A percentile compares a stretch with the other conserved stretches of the same genome.
Conservation (phyloP, 2,888 invertebrate genomes). For the Elysia crispata region DNA sequence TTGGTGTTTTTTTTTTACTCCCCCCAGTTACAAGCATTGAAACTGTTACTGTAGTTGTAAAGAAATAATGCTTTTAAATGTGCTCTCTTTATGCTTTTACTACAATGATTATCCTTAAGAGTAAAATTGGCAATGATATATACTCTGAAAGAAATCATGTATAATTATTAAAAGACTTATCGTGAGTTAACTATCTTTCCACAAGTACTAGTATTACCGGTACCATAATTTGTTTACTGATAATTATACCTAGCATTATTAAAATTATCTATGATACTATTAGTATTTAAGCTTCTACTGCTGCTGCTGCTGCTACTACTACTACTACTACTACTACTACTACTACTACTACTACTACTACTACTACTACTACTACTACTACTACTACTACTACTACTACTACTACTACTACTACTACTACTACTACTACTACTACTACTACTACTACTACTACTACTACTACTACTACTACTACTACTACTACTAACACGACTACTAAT, state of each 20-base stretch:
- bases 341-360: conserved; percentile 39
- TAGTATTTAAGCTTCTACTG: background rate
- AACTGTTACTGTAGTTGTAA: no score
- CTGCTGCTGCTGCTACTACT: conserved; percentile 23
- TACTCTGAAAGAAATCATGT: no score
- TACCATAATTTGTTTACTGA: background rate
- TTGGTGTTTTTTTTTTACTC: no score
- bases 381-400: conserved; percentile 31
- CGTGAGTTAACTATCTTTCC: no score
- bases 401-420: conserved; percentile 39
- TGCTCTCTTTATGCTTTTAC: no score
- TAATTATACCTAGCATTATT: conserved; percentile 7
- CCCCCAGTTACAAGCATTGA: no score
- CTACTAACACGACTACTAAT: no score
- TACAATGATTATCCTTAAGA: no score
- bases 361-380: conserved; percentile 37
- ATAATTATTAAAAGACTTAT: no score
- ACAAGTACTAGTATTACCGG: background rate
- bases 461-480: conserved; percentile 43
- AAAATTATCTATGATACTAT: background rate
- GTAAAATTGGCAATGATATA: no score
- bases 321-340: conserved; percentile 29
- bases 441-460: conserved; percentile 42
- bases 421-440: conserved; percentile 47
- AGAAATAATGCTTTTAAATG: no score